Evolutionary conservation across 2,113 vertebrate species (phyloP).

Genomic region (Proterorhinus semilunaris): DNA sequence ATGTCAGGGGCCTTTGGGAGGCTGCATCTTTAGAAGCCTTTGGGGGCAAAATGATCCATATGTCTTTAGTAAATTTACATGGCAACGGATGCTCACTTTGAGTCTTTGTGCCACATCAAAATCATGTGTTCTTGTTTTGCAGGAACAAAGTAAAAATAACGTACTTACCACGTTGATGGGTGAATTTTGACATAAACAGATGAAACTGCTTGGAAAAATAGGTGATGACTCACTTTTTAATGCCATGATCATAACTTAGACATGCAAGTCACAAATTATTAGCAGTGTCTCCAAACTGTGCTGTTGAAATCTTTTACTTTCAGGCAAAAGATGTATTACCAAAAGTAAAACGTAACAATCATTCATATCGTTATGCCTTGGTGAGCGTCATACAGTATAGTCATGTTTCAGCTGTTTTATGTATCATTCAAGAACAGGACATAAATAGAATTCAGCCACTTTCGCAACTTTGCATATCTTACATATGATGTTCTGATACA

Average conservation of each 20-base stretch:
- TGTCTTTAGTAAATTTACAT: slow-evolving; percentile 35
- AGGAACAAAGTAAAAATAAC: slow-evolving; percentile 45
- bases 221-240: slow-evolving; percentile 21
- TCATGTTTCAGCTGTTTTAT: neutral
- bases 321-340: slow-evolving; percentile 24
- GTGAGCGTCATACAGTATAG: slow-evolving; percentile 33
- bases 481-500: neutral
- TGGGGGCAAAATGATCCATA: slow-evolving; percentile 36
- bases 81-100: slow-evolving; percentile 33
- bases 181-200: slow-evolving; percentile 57
- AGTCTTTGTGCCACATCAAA: slow-evolving; percentile 53
- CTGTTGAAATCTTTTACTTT: slow-evolving; percentile 60
- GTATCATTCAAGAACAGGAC: neutral
- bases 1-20: slow-evolving; percentile 38
- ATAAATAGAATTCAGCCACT: neutral
- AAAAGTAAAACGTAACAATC: slow-evolving; percentile 7
- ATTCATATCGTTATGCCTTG: neutral
- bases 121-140: slow-evolving; percentile 18
- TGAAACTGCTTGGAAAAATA: slow-evolving; percentile 15
- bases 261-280: slow-evolving; percentile 45
- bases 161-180: slow-evolving; percentile 59
- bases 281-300: slow-evolving; percentile 70
- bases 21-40: slow-evolving; percentile 60
- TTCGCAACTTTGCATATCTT: neutral
- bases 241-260: slow-evolving; percentile 37